Evolutionary conservation across 1,140 invertebrate genomes (phyloP), one percentile per base, ranked within the genome.

Genomic region (Leptinotarsa defecta): DNA sequence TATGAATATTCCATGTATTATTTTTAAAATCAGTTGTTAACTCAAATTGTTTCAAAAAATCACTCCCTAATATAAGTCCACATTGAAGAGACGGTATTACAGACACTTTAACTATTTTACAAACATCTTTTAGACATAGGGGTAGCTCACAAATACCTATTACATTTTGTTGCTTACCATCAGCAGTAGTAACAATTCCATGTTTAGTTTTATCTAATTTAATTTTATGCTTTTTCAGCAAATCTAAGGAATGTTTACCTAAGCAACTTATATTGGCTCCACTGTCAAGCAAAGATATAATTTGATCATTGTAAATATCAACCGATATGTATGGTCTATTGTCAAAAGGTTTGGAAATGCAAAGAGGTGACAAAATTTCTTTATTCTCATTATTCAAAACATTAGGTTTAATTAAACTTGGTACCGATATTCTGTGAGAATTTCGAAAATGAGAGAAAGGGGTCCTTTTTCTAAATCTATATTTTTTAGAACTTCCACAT

Each of bases 301-400:
- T 57, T 57, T 57, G 13, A 57, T 57, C n/a, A 57, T 57, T n/a
- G n/a, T 57, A 57, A 57, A 57, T 15, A 15, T 57, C 13, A 13
- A 57, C n/a, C n/a, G 49, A 57, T 15, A 57, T 57, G 49, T 57
- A 57, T 57, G 49, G 49, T n/a, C 49, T 57, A n/a, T 57, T 57
- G n/a, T 57, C 13, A 15, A 57, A 57, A 15, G 49, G 49, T 57
- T 57, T 57, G 49, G 49, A 57, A 57, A 57, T 57, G 49, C 13
- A 57, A 15, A 57, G n/a, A 57, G 49, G 49, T 57, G n/a, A 34
- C 27, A 34, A 34, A 6, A 34, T 34, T 34, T 34, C 27, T 34
- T 34, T 34, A 34, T 34, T 1, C 5, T 34, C 27, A 34, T 34
- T 34, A 34, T 34, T 34, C 27, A 34, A 34, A 34, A 34, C 27